Evolutionary conservation across 2,888 invertebrate species (phyloP), one percentile per base, ranked within the genome.

Genomic region (Phalera bucephala): DNA sequence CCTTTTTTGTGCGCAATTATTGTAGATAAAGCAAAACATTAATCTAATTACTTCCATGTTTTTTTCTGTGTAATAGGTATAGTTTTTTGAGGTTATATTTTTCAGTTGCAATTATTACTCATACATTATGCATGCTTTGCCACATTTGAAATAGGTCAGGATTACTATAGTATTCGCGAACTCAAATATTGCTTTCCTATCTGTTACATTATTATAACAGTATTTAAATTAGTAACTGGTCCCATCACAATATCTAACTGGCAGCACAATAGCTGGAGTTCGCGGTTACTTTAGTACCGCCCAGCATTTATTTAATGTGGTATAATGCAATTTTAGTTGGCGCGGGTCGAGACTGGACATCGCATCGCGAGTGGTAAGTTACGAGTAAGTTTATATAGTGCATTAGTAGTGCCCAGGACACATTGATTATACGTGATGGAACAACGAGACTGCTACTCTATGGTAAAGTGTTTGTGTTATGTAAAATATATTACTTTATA

Each of bases 371-470:
- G 79, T 72, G 87, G 88, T 88, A 87, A 87, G 87, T 88, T 73
- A 45, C 73, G 78, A 68, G 75, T 82, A 75, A 69, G 55, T 70
- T 74, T 73, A 64, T 71, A 65, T 83, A 79, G 80, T 86, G 81
- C 69, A 72, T 76, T 72, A 68, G 67, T 82, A 79, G 79, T 82
- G 77, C 64, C 49, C 52, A 48, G 47, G 36, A 58, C 49, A 31
- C 44, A 40, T 33, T 20, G 37, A 22, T 10, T 29, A 11, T 28
- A 34, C 45, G 20, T 37, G 31, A 22, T 31, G 33, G 42, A 39
- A 57, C 53, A 40, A 46, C 53, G 54, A 41, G 60, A 64, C 67
- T 54, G 36, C 63, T 42, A 55, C 38, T 40, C 52, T 55, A 36
- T 59, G 66, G 68, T 71, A 65, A 62, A 65, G 63, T 68, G 60